Base-by-base conservation (phyloP, 2,113 vertebrate species). In the Centropristis striata region DNA sequence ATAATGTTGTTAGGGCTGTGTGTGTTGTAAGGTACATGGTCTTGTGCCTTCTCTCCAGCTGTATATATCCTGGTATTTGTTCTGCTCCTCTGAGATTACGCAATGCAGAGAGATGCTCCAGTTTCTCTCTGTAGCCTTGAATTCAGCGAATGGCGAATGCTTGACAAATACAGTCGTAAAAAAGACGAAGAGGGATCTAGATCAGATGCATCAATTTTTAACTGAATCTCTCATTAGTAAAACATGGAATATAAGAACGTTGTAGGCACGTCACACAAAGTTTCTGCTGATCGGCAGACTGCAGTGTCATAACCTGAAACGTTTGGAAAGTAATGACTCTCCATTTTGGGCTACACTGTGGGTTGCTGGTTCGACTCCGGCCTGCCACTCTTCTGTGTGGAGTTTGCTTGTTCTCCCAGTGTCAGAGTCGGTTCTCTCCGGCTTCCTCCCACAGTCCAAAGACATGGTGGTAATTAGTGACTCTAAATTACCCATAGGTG, bases 151-250 rank as follows among this genome's bases (percentile, higher is more conserved):
- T 47, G 41, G 47, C 5, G 20, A 80, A 72, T 14, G 54, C 63
- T 71, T 50, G 39, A 47, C 44, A 75, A 78, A 79, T 41, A 73
- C 42, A 5, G 28, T 57, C 54, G 39, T 18, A 32, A 68, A 75
- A 81, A 81, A 36, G n/a, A n/a, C n/a, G n/a, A 66, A 75, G 81
- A 84, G 57, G 65, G 71, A 82, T 87, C 72, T 77, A 70, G 61
- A 88, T 84, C 84, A 80, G 70, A 46, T 0, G 21, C 59, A 85
- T 91, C n/a, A 53, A 86, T 88, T 85, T 87, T 91, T 89, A 86
- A 90, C 53, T 5, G 14, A 47, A 16, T 23, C 8, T 27, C 81
- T 85, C 86, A 88, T 86, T 67, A 85, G 64, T 85, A 65, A 89
- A 90, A 78, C 76, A 89, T 85, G 58, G 80, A 82, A 77, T 74